Evolutionary conservation across 2,797 vertebrate species (phyloP).

Genomic region (Alosa sapidissima): DNA sequence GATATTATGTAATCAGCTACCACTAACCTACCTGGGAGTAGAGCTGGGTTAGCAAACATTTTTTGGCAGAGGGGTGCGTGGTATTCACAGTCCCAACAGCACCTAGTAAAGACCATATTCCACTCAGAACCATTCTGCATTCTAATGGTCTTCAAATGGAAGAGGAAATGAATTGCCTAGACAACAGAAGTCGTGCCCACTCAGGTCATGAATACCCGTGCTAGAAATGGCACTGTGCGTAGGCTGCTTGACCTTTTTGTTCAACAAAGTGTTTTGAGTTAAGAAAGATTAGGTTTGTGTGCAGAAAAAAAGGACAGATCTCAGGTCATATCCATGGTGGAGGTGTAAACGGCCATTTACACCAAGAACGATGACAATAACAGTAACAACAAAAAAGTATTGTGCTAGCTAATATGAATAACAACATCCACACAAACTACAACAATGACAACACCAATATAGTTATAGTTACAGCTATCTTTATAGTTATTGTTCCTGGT

Average conservation of each 20-base stretch:
- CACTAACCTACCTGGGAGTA: background rate
- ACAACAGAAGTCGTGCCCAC: background rate
- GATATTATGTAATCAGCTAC: slow-evolving; percentile 30
- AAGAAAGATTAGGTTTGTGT: background rate
- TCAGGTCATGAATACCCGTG: background rate
- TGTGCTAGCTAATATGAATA: no score
- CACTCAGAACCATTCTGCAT: background rate
- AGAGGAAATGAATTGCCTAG: background rate
- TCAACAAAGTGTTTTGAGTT: background rate
- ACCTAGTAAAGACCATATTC: background rate
- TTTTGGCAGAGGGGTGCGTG: background rate
- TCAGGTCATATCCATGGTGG: no score
- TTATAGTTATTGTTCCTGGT: no score
- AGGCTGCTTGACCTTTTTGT: background rate
- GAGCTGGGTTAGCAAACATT: background rate
- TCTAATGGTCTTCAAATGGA: background rate
- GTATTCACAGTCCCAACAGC: background rate
- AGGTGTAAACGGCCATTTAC: no score
- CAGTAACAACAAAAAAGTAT: no score
- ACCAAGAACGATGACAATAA: no score
- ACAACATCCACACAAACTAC: no score
- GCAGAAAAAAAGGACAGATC: background rate
- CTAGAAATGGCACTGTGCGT: background rate
- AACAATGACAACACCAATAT: no score
- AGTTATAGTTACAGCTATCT: no score